Base-by-base conservation (phyloP, 1,140 invertebrate species). In the Papilio aristodemus region DNA sequence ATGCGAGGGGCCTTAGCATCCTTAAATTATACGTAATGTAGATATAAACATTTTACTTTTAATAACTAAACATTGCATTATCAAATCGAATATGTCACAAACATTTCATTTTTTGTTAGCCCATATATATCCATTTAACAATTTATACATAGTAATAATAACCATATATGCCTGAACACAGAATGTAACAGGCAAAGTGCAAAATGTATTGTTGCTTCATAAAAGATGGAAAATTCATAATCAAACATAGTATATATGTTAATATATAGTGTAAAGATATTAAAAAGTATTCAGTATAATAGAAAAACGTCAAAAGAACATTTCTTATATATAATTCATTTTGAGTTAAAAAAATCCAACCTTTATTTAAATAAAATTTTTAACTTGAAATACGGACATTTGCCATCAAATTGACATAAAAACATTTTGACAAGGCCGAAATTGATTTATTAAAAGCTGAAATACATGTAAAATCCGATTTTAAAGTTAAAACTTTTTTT, bases 31-130 rank as follows among this genome's bases (percentile, higher is more conserved):
- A 32, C 6, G 7, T 19, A 25, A 54, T 54, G 19, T 54, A 54
- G 17, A 4, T 63, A 43, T 71, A 67, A 19, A 46, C 36, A 39
- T 41, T 74, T 37, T 19, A 37, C 68, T 11, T 41, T 25, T 22
- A 22, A 54, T 54, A 54, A 54, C 19, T 25, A 54, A 54, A 54
- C 46, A 54, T 54, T 54, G 46, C 46, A 54, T 54, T 54, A 22
- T 10, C 10, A 54, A 54, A 19, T 25, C 46, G 17, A 54, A 54
- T 25, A 54, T 22, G 46, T 22, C 19, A 54, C 19, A 54, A 38
- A 39, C 38, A n/a, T 11, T 59, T 36, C 27, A 37, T 8, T 37
- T 62, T 62, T 10, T 13, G 19, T 10, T 13, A 11, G 11, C 46
- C 9, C 46, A 54, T 54, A 54, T 19, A 22, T 19, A 54, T 25